Conservation (phyloP, 2,888 invertebrate species). For the Bugula neritina region DNA sequence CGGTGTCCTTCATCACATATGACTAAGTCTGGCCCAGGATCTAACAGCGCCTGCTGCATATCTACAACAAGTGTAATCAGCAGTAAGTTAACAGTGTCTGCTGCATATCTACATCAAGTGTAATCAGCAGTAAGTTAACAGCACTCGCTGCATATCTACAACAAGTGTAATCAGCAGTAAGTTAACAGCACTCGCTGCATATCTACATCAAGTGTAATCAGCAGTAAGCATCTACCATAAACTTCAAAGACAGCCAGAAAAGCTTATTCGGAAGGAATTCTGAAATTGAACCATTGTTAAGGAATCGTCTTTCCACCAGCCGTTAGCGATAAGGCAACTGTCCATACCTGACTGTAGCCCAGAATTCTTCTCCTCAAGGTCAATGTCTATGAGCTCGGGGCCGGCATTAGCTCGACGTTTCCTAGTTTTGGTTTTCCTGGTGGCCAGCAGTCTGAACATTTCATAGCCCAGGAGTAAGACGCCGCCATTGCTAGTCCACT, state of each 20-base stretch:
- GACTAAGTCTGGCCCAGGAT: slow-evolving; percentile 53
- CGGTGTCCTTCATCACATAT: slow-evolving; percentile 67
- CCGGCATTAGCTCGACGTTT: slow-evolving; percentile 29
- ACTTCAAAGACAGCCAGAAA: neutral
- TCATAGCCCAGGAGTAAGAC: slow-evolving; percentile 95
- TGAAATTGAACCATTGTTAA: too few species aligned
- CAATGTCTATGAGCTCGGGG: slow-evolving; percentile 49
- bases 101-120: slow-evolving; percentile 39
- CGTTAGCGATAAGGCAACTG: too few species aligned
- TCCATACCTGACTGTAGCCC: slow-evolving; percentile 43
- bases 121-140: slow-evolving; percentile 33
- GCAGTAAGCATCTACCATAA: neutral
- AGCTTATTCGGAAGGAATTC: too few species aligned
- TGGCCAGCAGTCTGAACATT: slow-evolving; percentile 79
- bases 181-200: slow-evolving; percentile 45
- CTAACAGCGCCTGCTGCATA: slow-evolving; percentile 46
- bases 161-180: neutral
- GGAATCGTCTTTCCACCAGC: too few species aligned
- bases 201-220: slow-evolving; percentile 33
- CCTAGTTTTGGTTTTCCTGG: slow-evolving; percentile 28
- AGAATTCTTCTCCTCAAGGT: slow-evolving; percentile 56
- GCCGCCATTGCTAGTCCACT: slow-evolving; percentile 82
- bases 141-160: slow-evolving; percentile 45
- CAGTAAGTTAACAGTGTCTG: slow-evolving; percentile 39
- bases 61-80: slow-evolving; percentile 33